Percentiles rank a stretch among this genome's conserved stretches.
These are phyloP conservation scores for Melanerpes aurifrons DNA, from an alignment of 2,113 vertebrate species.

Conservation along the genomic window DNA sequence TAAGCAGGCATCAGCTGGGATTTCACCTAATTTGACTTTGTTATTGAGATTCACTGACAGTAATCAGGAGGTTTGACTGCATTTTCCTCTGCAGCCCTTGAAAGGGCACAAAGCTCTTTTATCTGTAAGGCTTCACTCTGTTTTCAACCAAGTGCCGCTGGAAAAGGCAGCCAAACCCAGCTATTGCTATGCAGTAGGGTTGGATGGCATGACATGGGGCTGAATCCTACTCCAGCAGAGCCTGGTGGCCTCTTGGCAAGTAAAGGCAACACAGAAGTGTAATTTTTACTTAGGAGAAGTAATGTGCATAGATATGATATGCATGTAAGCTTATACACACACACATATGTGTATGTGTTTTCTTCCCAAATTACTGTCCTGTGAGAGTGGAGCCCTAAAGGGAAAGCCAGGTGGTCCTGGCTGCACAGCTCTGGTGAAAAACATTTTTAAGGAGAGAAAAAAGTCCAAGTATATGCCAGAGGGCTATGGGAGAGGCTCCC, in stretches of 20 bases:
- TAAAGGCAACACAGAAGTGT: background rate
- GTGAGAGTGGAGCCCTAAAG: background rate
- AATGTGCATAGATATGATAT: rapidly evolving
- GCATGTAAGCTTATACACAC: background rate
- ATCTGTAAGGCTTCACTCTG: background rate
- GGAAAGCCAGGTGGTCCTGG: background rate
- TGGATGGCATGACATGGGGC: rapidly evolving
- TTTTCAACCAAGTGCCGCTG: background rate
- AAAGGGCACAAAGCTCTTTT: background rate
- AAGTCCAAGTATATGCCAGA: too few relatives aligned
- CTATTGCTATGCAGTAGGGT: background rate
- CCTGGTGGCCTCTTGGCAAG: background rate
- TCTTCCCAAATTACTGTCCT: background rate
- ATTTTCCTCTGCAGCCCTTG: background rate
- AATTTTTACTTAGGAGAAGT: background rate
- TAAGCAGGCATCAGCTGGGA: background rate
- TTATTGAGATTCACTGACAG: background rate
- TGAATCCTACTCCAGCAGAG: background rate
- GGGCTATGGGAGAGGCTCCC: rapidly evolving
- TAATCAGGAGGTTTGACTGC: background rate
- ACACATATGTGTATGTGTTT: background rate
- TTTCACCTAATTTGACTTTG: conserved; percentile 23
- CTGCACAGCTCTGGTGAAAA: background rate
- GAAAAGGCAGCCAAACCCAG: background rate
- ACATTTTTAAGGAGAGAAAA: background rate